A percentile compares a stretch with the other conserved stretches of the same genome.
Conservation (phyloP, 2,888 invertebrate species). For the Tortrix viridana region DNA sequence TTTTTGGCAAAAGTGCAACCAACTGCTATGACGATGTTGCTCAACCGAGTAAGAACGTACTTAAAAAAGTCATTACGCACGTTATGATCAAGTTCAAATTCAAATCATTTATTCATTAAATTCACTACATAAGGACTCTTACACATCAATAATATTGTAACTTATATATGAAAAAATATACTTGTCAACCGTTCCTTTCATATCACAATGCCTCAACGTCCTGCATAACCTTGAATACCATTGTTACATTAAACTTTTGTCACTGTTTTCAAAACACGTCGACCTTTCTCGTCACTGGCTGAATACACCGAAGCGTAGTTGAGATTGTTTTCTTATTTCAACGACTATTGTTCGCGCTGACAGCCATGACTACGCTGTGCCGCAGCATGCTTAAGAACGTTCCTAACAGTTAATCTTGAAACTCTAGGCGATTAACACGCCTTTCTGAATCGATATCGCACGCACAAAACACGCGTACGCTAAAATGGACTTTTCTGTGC, state of each 20-base stretch:
- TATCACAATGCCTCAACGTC: not conserved
- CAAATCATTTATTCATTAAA: too few species aligned
- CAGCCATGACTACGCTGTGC: conserved; percentile 25
- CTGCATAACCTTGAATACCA: not conserved
- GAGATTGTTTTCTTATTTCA: conserved; percentile 5
- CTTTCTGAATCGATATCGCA: conserved; percentile 28
- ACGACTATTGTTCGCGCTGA: conserved; percentile 24
- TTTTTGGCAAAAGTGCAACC: too few species aligned
- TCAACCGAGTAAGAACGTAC: too few species aligned
- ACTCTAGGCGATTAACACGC: conserved; percentile 37
- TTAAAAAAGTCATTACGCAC: too few species aligned
- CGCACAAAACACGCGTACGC: conserved; percentile 16
- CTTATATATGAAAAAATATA: too few species aligned
- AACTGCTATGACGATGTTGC: too few species aligned
- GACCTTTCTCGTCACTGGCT: conserved; percentile 14
- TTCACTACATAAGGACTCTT: too few species aligned
- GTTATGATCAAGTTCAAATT: too few species aligned
- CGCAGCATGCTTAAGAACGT: conserved; percentile 26
- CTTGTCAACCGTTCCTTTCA: not conserved
- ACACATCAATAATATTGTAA: too few species aligned
- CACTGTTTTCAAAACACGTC: not conserved
- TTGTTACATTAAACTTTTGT: not conserved
- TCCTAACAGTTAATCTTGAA: conserved; percentile 35
- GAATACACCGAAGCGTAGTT: conserved; percentile 6
- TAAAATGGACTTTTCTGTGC: conserved; percentile 13